These are phyloP conservation scores for Amblyjoppa proteus DNA, from an alignment of 2,888 invertebrate genomes.

Conservation along the genomic window DNA sequence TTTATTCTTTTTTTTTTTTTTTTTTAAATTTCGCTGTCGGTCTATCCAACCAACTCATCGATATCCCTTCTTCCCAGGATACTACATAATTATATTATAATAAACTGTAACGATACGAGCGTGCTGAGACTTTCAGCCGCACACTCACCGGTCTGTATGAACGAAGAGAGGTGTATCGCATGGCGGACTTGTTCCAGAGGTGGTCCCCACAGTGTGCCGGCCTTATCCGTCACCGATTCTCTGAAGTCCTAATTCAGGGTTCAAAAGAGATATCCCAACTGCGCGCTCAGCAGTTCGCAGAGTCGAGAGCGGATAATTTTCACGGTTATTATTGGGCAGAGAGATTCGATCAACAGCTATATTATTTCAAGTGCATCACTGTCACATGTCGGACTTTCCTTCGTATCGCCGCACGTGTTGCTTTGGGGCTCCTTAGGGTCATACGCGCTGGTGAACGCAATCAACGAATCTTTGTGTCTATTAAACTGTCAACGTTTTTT, in stretches of 20 bases:
- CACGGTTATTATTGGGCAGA: background rate
- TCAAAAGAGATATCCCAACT: slow-evolving; percentile 12
- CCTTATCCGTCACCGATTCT: slow-evolving; percentile 14
- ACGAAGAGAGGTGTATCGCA: background rate
- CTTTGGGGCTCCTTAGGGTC: background rate
- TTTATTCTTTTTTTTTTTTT: slow-evolving; percentile 23
- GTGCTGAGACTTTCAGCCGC: slow-evolving; percentile 61
- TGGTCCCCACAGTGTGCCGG: background rate
- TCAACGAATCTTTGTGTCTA: background rate
- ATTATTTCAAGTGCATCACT: slow-evolving; percentile 9
- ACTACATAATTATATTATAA: slow-evolving; percentile 84
- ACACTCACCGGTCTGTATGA: slow-evolving; percentile 16
- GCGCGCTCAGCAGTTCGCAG: slow-evolving; percentile 3
- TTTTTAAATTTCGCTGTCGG: slow-evolving; percentile 60
- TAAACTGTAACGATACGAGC: slow-evolving; percentile 84
- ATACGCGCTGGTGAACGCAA: background rate
- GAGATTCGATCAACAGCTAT: background rate
- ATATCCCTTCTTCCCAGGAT: slow-evolving; percentile 79
- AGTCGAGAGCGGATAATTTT: background rate
- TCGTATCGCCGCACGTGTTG: background rate
- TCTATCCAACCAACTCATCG: slow-evolving; percentile 77
- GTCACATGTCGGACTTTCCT: background rate
- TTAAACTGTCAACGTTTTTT: too few relatives aligned
- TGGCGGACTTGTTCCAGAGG: slow-evolving; percentile 18
- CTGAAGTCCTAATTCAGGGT: slow-evolving; percentile 7